Evolutionary conservation across 2,797 vertebrate genomes (phyloP).

Genomic region (Chloroceryle amazona): DNA sequence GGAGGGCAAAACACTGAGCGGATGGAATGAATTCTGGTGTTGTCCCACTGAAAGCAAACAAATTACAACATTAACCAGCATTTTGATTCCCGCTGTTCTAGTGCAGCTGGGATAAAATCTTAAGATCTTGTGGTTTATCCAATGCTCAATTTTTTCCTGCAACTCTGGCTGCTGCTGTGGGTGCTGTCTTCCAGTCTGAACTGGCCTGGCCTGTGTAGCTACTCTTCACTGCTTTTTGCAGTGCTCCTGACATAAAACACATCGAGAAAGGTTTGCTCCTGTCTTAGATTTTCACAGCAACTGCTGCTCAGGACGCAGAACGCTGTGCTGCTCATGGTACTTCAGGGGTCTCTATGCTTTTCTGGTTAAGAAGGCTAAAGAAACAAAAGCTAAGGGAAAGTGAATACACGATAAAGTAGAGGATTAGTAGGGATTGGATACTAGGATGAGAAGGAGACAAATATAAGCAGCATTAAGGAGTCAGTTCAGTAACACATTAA

Average conservation of each 20-base stretch:
- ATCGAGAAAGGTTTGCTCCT: not conserved
- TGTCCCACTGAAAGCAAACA: conserved; percentile 59
- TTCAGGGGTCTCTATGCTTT: not conserved
- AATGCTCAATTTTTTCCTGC: not conserved
- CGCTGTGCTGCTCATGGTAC: not conserved
- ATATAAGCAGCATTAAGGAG: not conserved
- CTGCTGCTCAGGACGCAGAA: not conserved
- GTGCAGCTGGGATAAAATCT: conserved; percentile 17
- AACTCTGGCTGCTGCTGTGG: not conserved
- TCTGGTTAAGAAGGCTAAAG: not conserved
- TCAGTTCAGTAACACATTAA: not conserved
- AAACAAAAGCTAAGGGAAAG: not conserved
- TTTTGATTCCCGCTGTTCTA: conserved; percentile 26
- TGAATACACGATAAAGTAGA: fast-evolving
- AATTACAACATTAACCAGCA: conserved; percentile 32
- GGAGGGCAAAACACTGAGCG: conserved; percentile 18
- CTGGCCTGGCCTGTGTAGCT: not conserved
- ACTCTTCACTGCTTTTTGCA: not conserved
- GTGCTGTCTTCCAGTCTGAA: not conserved
- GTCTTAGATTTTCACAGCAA: not conserved
- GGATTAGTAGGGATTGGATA: not conserved
- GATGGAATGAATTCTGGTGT: conserved; percentile 51
- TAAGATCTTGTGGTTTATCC: not conserved
- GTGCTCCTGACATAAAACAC: not conserved
- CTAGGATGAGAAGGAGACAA: not conserved